Percentiles rank a stretch among this genome's conserved stretches.
phyloP scores from a whole-genome alignment of 64 coral and sea anemone genomes.

The Porites lutea region DNA sequence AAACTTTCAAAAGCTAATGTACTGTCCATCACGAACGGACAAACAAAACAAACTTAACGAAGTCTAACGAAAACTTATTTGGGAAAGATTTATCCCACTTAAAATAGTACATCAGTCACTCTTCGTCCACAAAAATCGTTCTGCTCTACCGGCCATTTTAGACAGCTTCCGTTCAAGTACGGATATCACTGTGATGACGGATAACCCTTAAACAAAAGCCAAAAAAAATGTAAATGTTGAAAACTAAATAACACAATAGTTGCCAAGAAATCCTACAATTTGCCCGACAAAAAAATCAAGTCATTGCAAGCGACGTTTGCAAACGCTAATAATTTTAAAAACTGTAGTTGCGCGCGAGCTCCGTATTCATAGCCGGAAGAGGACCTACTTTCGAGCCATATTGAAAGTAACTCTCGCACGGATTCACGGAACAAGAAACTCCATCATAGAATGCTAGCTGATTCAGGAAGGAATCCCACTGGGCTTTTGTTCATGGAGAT shows the following conservation, averaged over 20 bases:
- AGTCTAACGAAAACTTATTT: slow-evolving; percentile 1
- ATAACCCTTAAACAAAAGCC: neutral
- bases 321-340: neutral
- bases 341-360: neutral
- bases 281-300: no score
- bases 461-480: neutral
- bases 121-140: neutral
- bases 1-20: neutral
- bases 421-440: neutral
- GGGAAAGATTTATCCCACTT: neutral
- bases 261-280: no score
- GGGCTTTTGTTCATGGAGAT: slow-evolving; percentile 3
- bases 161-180: neutral
- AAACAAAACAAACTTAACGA: slow-evolving; percentile 3
- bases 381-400: neutral
- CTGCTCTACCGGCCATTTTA: neutral
- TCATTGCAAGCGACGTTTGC: neutral
- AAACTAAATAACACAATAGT: no score
- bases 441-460: neutral
- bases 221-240: neutral
- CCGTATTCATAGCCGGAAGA: neutral
- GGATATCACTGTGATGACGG: slow-evolving; percentile 7
- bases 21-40: neutral
- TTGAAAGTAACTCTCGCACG: neutral
- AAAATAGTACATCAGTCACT: neutral